Evolutionary conservation across 2,888 invertebrate genomes (phyloP), one percentile per base, ranked within the genome.

Genomic region (Drosophila niveifrons): DNA sequence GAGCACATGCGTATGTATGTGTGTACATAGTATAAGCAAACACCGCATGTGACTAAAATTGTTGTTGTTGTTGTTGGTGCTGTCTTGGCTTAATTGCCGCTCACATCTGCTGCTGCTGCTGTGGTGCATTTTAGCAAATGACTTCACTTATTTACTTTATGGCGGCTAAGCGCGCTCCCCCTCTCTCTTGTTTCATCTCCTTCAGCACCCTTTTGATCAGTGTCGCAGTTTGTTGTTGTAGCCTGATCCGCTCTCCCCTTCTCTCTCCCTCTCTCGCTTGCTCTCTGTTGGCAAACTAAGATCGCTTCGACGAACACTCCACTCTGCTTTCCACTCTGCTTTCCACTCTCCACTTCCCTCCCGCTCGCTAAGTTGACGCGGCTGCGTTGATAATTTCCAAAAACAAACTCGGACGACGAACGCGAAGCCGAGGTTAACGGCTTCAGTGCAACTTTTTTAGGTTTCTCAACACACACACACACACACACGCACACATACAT

Each of bases 371-470:
- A 80, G 83, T 72, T 78, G 78, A 81, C 23, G 23, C 6, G 6
- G 13, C 39, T 31, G 68, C 83, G 83, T 72, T 78, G 78, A 81
- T 81, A 82, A 80, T 85, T 82, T 78, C 73, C 69, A 76, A 82
- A 88, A 71, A 66, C 78, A 86, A 82, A 75, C 63, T 90, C 89
- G 88, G 82, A 79, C 90, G 87, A 82, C 88, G 90, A 89, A 84
- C 88, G 84, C 77, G 77, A 44, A 51, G 78, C 72, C 91, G 91
- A 91, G 91, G 91, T 91, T 91, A 91, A 91, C 91, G 91, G 91
- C 91, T 91, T 91, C 84, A 83, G 78, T 91, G 82, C 91, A 91
- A 91, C 90, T 91, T 90, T 90, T 88, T 82, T 78, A 77, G 88
- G 82, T 88, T 87, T 90, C 87, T 74, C 69, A 69, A 72, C 36